Base-by-base conservation (phyloP, 2,888 invertebrate species). In the Heliconius ismenius region DNA sequence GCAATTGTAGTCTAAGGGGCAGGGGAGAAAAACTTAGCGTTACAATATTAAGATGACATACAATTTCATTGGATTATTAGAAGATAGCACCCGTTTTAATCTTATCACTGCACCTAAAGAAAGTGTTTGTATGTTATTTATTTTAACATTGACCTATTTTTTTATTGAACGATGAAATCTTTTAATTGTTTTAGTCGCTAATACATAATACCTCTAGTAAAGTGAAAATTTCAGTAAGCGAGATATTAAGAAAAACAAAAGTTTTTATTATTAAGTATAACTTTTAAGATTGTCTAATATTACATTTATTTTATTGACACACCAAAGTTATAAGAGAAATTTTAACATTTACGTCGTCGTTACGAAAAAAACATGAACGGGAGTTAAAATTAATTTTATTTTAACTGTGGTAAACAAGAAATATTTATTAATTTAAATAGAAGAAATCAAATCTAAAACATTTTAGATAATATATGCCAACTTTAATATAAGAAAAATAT, bases 21-120 rank as follows among this genome's bases (percentile, higher is more conserved):
- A 74, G 63, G 39, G 43, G 69, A 75, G 76, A 68, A 74, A 79
- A 77, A 70, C 70, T 58, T 58, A 36, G 73, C 64, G 72, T 79
- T 82, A 81, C 78, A 73, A 64, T 76, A 80, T 76, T 69, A 79
- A 79, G 90, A 89, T 86, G 85, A 86, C 90, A 81, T 90, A 90
- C 86, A 89, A 90, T 83, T 89, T 88, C 82, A 91, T 90, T 87
- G 88, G 90, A 90, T 91, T 90, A 90, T 84, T 83, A 67, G 69
- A 79, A 80, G 79, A 78, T 79, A 79, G 79, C 77, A 74, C 63
- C 73, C 67, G 60, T 75, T 79, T 73, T 78, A 79, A 79, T 79
- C 78, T 79, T 79, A 77, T 79, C 79, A 79, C 77, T 65, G 76
- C 74, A 72, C 69, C 75, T 77, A 79, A 69, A 75, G 73, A 75